A percentile compares a stretch with the other conserved stretches of the same genome.
Evolutionary conservation across 2,113 vertebrate genomes (phyloP).

Genomic region (Petaurus breviceps): DNA sequence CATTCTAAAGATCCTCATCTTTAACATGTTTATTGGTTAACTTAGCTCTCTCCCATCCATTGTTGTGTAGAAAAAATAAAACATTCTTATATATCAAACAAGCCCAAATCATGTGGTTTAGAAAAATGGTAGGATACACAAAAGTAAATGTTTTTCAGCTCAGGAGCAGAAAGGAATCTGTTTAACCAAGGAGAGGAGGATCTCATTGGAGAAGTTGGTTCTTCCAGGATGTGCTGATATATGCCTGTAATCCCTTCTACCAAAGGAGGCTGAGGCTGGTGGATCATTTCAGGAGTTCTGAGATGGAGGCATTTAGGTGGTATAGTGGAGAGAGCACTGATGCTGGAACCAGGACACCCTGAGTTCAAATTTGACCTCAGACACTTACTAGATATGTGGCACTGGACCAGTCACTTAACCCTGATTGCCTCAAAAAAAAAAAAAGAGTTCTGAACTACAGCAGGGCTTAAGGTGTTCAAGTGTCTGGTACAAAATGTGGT

Average conservation of each 20-base stretch:
- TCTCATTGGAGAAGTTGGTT: neutral
- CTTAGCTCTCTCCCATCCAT: neutral
- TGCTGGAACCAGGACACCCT: neutral
- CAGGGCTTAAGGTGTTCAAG: neutral
- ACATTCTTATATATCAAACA: too few relatives aligned
- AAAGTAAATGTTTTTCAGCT: too few relatives aligned
- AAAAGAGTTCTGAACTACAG: neutral
- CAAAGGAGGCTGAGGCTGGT: neutral
- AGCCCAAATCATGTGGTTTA: too few relatives aligned
- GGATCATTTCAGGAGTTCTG: neutral
- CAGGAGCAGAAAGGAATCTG: too few relatives aligned
- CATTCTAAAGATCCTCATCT: neutral
- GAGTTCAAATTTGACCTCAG: neutral
- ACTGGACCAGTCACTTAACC: neutral
- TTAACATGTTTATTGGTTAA: neutral
- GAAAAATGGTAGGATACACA: too few relatives aligned
- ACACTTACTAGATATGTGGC: neutral
- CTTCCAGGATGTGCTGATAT: neutral
- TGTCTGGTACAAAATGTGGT: neutral
- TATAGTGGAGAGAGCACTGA: neutral
- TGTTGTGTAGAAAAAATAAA: too few relatives aligned
- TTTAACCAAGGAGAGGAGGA: too few relatives aligned
- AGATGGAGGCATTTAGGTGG: neutral
- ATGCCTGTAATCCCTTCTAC: neutral
- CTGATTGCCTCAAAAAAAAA: neutral